A percentile compares a stretch with the other conserved stretches of the same genome.
Evolutionary conservation across 2,888 invertebrate genomes (phyloP).

Genomic region (Himalopsyche anomala): DNA sequence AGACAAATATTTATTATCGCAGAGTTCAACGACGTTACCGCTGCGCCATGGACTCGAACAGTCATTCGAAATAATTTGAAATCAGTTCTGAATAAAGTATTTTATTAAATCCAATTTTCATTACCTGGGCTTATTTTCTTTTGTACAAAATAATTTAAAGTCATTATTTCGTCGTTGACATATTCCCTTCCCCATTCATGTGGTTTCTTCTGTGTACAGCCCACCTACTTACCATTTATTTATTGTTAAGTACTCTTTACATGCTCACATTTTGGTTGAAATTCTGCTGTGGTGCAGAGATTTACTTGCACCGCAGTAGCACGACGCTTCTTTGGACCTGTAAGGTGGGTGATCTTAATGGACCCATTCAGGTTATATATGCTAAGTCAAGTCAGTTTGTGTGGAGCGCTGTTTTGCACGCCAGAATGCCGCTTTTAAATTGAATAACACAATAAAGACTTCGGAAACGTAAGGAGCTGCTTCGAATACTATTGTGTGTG

Average conservation of each 20-base stretch:
- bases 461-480: constrained; percentile 2
- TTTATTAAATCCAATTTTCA: too few relatives aligned
- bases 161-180: too few relatives aligned
- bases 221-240: background rate
- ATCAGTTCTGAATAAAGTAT: too few relatives aligned
- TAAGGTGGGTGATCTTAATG: constrained; percentile 48
- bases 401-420: constrained; percentile 22
- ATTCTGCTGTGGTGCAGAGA: background rate
- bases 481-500: constrained; percentile 5
- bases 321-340: constrained; percentile 48
- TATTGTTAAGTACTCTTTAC: constrained; percentile 8
- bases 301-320: background rate
- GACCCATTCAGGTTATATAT: constrained; percentile 55
- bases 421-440: constrained; percentile 51
- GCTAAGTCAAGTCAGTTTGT: constrained; percentile 46
- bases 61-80: too few relatives aligned
- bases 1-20: too few relatives aligned
- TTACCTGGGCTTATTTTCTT: too few relatives aligned
- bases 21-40: too few relatives aligned
- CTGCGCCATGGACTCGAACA: too few relatives aligned
- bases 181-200: background rate
- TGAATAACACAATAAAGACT: constrained; percentile 53
- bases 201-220: background rate
- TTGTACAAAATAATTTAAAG: too few relatives aligned
- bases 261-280: background rate